Percentiles rank a stretch among this genome's conserved stretches.
phyloP scores from a whole-genome alignment of 2,113 vertebrate species.

The Amblyornis subalaris region DNA sequence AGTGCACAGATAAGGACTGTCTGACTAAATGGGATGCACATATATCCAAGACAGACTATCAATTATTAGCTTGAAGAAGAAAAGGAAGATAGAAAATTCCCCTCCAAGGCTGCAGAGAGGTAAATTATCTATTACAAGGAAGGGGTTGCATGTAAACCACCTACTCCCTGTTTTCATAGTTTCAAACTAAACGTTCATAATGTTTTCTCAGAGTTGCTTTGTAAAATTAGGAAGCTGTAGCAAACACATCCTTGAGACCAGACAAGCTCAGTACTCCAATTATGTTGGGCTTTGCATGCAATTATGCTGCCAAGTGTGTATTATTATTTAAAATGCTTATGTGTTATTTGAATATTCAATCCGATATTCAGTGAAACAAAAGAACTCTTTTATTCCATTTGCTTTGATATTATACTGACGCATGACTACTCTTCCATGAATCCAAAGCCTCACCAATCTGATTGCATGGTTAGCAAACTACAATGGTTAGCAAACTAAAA shows the following conservation, averaged over 20 bases:
- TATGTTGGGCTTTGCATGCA: conserved; percentile 13
- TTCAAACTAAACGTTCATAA: not conserved
- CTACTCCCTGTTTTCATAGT: not conserved
- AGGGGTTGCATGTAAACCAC: not conserved
- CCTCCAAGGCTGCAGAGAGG: not conserved
- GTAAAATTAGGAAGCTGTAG: conserved; percentile 9
- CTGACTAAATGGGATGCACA: not conserved
- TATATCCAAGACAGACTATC: not conserved
- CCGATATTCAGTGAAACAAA: conserved; percentile 43
- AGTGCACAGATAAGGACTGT: not conserved
- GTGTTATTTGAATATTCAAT: conserved; percentile 58
- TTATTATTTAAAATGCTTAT: conserved; percentile 42
- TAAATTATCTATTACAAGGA: not conserved
- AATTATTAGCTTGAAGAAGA: not conserved
- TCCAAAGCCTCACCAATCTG: conserved; percentile 42
- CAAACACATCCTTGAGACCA: not conserved
- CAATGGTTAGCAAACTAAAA: conserved; percentile 26
- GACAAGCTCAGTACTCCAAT: conserved; percentile 12
- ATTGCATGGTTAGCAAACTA: not conserved
- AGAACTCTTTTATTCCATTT: conserved; percentile 38
- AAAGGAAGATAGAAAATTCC: not conserved
- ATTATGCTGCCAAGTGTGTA: not conserved
- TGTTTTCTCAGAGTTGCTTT: not conserved
- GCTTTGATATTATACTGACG: conserved; percentile 24
- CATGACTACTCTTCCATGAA: conserved; percentile 10